A percentile compares a stretch with the other conserved stretches of the same genome.
phyloP scores from a whole-genome alignment of 2,888 invertebrate species.

The Scotopteryx bipunctaria region DNA sequence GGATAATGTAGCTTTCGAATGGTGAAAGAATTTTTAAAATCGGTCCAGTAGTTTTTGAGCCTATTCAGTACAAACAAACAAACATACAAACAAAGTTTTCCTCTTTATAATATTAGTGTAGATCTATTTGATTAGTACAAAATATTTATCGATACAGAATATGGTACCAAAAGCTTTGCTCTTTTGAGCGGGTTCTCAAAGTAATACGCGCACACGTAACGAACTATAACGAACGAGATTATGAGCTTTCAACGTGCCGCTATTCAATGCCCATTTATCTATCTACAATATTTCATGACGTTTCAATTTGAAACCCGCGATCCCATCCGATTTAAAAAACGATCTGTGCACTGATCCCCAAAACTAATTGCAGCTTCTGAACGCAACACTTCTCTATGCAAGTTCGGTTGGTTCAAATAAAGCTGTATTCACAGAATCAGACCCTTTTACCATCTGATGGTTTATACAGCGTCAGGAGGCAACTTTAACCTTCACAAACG shows the following conservation, averaged over 20 bases:
- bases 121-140: too few relatives aligned
- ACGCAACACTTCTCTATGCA: constrained; percentile 23
- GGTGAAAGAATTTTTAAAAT: too few relatives aligned
- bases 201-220: constrained; percentile 54
- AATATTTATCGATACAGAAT: too few relatives aligned
- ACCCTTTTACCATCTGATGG: too few relatives aligned
- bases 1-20: too few relatives aligned
- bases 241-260: constrained; percentile 65
- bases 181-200: background rate
- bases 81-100: too few relatives aligned
- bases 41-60: too few relatives aligned
- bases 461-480: too few relatives aligned
- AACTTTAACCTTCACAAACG: too few relatives aligned
- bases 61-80: too few relatives aligned
- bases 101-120: too few relatives aligned
- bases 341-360: constrained; percentile 51
- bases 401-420: constrained; percentile 18
- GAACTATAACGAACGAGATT: constrained; percentile 69
- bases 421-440: constrained; percentile 20
- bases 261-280: constrained; percentile 56
- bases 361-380: constrained; percentile 42
- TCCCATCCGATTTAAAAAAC: constrained; percentile 46
- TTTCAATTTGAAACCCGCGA: constrained; percentile 65
- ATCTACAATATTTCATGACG: constrained; percentile 50
- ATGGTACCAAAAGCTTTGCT: too few relatives aligned